Evolutionary conservation across 2,113 vertebrate species (phyloP), one percentile per base, ranked within the genome.

Genomic region (Cebidichthys violaceus): DNA sequence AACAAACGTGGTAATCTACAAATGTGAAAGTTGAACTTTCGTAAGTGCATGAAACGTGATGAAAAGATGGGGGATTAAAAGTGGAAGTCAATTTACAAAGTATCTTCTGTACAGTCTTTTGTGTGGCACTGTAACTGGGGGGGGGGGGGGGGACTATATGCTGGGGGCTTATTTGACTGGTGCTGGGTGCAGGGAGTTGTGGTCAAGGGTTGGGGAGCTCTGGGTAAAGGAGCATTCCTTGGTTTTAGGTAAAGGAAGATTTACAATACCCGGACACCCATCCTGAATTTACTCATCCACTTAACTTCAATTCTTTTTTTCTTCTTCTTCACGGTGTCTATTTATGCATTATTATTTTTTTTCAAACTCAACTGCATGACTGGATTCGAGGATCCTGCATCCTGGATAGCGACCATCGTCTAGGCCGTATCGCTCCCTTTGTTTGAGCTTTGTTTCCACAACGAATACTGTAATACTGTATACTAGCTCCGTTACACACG

Each of bases 21-120:
- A 91, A 89, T 80, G 82, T 88, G 71, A 88, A 92, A 90, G 85
- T 82, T 60, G 20, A 35, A 87, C 87, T 87, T 88, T 79, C 39
- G 9, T 66, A 89, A 94, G 90, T 93, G 91, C 87, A 81, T 82
- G 77, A 85, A 77, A 70, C 68, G 74, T n/a, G 57, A 68, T 76
- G 71, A 75, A 87, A 92, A 79, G 60, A 76, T 17, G 27, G 43
- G 57, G 37, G 69, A 55, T 55, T 64, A 47, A 82, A 88, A 86
- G 59, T 70, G 67, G 57, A 62, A 57, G 47, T 79, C 7, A 13
- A 24, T 89, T 55, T 88, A 83, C 79, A 86, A 90, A 87, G 77
- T 87, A 13, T 75, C 70, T 59, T 73, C 33, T 67, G 55, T 8
- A 37, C 27, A 24, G 64, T 70, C 4, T 82, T 74, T 55, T 29